phyloP scores from a whole-genome alignment of 2,113 vertebrate genomes.

The Opisthocomus hoazin region DNA sequence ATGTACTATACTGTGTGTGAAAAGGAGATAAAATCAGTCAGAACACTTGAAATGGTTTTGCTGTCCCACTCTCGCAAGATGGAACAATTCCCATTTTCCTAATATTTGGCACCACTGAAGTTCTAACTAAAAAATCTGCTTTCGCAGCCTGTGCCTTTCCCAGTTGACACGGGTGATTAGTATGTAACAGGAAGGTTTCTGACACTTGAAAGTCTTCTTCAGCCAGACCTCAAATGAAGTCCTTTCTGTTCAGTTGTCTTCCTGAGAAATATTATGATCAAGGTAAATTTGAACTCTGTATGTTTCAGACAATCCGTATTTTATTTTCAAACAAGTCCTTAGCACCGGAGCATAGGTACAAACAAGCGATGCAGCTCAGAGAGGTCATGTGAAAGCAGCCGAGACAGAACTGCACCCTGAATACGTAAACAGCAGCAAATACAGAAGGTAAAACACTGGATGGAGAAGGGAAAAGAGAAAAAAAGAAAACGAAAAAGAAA shows the following conservation, averaged over 20 bases:
- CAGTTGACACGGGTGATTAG: neutral
- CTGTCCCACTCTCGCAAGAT: neutral
- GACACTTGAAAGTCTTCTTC: neutral
- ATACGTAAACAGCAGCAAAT: neutral
- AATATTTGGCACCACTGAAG: neutral
- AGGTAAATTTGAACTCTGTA: neutral
- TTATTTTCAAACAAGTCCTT: neutral
- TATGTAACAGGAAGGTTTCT: neutral
- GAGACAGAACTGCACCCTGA: neutral
- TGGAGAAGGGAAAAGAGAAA: neutral
- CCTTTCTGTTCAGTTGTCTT: neutral
- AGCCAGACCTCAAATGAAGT: neutral
- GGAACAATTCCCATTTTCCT: neutral
- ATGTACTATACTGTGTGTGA: neutral
- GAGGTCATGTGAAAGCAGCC: neutral
- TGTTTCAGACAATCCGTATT: neutral
- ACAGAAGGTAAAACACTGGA: neutral
- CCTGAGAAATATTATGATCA: neutral
- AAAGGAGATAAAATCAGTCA: neutral
- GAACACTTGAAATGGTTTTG: neutral
- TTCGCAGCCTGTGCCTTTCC: neutral
- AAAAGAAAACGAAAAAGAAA: neutral
- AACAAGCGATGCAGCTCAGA: neutral
- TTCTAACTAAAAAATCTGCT: neutral
- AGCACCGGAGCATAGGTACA: neutral